Evolutionary conservation across 2,888 invertebrate genomes (phyloP), one percentile per base, ranked within the genome.

Genomic region (Drosophila fungiperda): DNA sequence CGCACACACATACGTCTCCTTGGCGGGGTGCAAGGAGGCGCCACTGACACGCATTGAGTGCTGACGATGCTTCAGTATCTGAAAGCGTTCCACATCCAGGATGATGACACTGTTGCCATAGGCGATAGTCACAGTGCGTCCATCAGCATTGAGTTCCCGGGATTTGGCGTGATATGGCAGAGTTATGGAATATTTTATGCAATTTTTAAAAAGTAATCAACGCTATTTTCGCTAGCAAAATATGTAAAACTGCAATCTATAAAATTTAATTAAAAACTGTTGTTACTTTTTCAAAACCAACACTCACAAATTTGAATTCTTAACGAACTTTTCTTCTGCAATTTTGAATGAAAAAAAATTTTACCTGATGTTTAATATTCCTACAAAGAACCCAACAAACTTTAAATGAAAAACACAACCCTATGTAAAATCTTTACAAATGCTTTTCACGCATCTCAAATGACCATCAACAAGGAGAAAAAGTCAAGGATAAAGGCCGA

Each of bases 1-100:
- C 35, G 97, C 98, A 90, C 97, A 98, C 2, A 98, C 98, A 93
- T 98, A 98, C 54, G 97, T 96, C 63, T 95, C 95, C 80, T 97
- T 96, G 80, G 96, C 96, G 0, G 98, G 98, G 93, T 98, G 97
- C 62, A 99, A 94, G 42, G 98, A 97, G 1, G 98, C 98, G 20
- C 98, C 97, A 92, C 96, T 96, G 61, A 98, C 96, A 83, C 96
- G 96, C 2, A 97, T 96, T 2, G 97, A 97, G 68, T 98, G 95
- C 20, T 95, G 94, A 91, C 96, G 96, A 92, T 97, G 97, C 71
- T 96, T 95, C 85, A 98, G 95, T 92, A 96, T 95, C 66, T 96
- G 95, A 92, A 97, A 94, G 42, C 96, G 96, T 92, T 94, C 95
- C 66, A 95, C 94, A 74, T 95, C 95, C 83, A 95, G 94, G 91